Percentiles rank a stretch among this genome's conserved stretches.
phyloP scores from a whole-genome alignment of 2,113 vertebrate species.

The human region GRCh38 chr13:98398501-98399000 shows the following conservation, averaged over 20 bases:
- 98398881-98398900: not conserved
- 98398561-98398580: conserved; percentile 48
- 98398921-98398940: not conserved
- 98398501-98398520: not conserved
- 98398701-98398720: conserved; percentile 66
- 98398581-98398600: conserved; percentile 51
- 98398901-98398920: not conserved
- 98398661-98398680: conserved; percentile 43
- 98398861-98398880: not conserved
- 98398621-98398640: not conserved
- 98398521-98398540: not conserved
- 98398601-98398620: conserved; percentile 30
- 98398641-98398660: conserved; percentile 18
- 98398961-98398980: not conserved
- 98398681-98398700: conserved; percentile 60
- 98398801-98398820: conserved; percentile 35
- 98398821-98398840: not conserved
- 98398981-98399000: not conserved
- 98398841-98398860: not conserved
- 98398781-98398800: conserved; percentile 43
- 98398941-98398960: conserved; percentile 4
- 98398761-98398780: not conserved
- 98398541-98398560: conserved; percentile 47
- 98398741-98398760: not conserved
- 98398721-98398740: conserved; percentile 68